Conservation (phyloP, 92 coral and sea anemone species). For the Phenganax marumi region DNA sequence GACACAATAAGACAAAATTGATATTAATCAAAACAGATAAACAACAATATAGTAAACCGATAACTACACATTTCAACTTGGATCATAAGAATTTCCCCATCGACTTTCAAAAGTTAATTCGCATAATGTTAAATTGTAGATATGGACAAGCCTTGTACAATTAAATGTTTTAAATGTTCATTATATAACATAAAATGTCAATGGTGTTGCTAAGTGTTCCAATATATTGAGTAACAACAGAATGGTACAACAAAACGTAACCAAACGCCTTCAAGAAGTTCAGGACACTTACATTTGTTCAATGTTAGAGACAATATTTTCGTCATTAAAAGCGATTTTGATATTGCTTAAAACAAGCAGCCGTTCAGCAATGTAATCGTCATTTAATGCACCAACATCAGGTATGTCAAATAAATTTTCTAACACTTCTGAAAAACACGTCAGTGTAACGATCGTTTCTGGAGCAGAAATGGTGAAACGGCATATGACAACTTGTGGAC, state of each 20-base stretch:
- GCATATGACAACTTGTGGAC: constrained; percentile 13
- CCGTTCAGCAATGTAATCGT: constrained; percentile 2
- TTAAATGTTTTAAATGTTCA: neutral
- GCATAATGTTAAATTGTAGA: neutral
- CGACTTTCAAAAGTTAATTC: neutral
- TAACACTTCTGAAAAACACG: constrained; percentile 6
- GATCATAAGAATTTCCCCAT: neutral
- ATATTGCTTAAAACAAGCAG: neutral
- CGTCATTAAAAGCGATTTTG: constrained; percentile 5
- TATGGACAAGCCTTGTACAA: neutral
- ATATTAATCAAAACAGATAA: neutral
- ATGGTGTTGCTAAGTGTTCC: neutral
- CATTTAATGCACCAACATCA: neutral
- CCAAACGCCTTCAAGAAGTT: neutral
- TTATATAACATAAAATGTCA: neutral
- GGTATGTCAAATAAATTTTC: constrained; percentile 1
- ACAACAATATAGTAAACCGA: neutral
- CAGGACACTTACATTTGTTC: neutral
- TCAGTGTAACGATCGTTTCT: neutral
- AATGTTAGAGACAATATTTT: constrained; percentile 7
- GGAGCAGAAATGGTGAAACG: neutral
- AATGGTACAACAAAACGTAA: neutral
- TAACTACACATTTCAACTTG: neutral
- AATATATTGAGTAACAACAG: neutral
- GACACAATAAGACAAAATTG: neutral